phyloP scores from a whole-genome alignment of 2,797 vertebrate species.

The Staurois parvus region DNA sequence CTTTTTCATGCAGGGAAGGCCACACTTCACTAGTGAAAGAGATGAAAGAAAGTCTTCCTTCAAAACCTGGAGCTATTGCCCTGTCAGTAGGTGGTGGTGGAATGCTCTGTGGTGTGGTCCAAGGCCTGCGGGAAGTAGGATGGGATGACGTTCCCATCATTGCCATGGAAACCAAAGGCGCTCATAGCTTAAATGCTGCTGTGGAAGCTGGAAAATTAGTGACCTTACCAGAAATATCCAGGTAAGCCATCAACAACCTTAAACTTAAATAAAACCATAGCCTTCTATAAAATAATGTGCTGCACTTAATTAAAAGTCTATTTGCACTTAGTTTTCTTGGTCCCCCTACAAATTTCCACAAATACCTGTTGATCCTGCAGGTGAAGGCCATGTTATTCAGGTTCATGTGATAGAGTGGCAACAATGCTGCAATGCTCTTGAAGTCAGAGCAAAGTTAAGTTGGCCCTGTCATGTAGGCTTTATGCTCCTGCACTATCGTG shows the following conservation, averaged over 20 bases:
- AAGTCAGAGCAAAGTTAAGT: too few species aligned
- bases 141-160: conserved; percentile 87
- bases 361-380: too few species aligned
- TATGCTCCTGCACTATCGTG: too few species aligned
- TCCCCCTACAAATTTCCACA: too few species aligned
- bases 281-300: too few species aligned
- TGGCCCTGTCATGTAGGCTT: too few species aligned
- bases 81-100: conserved; percentile 87
- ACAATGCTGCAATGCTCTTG: too few species aligned
- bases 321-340: too few species aligned
- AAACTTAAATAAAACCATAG: too few species aligned
- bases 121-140: conserved; percentile 80
- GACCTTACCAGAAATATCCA: conserved; percentile 83
- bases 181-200: conserved; percentile 84
- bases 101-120: conserved; percentile 86
- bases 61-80: conserved; percentile 82
- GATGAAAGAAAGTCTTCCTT: conserved; percentile 76
- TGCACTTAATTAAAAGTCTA: too few species aligned
- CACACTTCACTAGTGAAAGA: conserved; percentile 83
- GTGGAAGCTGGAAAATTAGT: conserved; percentile 79
- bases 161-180: conserved; percentile 87
- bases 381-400: too few species aligned
- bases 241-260: conserved; percentile 70
- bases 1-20: conserved; percentile 79
- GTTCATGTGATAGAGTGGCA: too few species aligned